Conservation (phyloP, 2,888 invertebrate genomes). For the Torymus auratus region DNA sequence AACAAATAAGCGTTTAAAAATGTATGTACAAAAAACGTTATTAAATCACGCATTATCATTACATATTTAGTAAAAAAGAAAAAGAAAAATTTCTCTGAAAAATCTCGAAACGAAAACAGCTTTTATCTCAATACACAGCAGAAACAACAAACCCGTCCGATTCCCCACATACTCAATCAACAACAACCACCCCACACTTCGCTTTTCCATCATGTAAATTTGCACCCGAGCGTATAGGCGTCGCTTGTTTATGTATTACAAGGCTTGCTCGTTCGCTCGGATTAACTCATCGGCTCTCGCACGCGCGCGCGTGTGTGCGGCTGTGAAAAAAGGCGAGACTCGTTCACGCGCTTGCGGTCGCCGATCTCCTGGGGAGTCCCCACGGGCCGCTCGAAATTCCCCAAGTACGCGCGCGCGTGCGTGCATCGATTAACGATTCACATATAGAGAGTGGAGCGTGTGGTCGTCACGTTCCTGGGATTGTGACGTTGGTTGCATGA, state of each 20-base stretch:
- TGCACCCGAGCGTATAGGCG: conserved; percentile 3
- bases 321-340: neutral
- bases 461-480: no score
- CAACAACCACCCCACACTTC: no score
- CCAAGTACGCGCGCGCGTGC: conserved; percentile 16
- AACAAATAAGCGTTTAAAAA: no score
- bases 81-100: no score
- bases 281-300: conserved; percentile 21
- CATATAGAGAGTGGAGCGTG: no score
- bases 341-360: neutral
- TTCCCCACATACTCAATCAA: no score
- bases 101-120: neutral
- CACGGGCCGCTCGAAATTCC: conserved; percentile 36
- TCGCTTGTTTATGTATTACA: conserved; percentile 46
- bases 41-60: no score
- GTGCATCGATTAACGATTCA: neutral
- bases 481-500: no score
- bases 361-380: conserved; percentile 45
- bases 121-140: neutral
- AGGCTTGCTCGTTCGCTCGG: conserved; percentile 27
- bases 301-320: neutral
- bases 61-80: no score
- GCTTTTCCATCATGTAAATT: neutral
- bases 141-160: no score
- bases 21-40: no score